Evolutionary conservation across 2,113 vertebrate genomes (phyloP), one percentile per base, ranked within the genome.

Genomic region (Gulo gulo): DNA sequence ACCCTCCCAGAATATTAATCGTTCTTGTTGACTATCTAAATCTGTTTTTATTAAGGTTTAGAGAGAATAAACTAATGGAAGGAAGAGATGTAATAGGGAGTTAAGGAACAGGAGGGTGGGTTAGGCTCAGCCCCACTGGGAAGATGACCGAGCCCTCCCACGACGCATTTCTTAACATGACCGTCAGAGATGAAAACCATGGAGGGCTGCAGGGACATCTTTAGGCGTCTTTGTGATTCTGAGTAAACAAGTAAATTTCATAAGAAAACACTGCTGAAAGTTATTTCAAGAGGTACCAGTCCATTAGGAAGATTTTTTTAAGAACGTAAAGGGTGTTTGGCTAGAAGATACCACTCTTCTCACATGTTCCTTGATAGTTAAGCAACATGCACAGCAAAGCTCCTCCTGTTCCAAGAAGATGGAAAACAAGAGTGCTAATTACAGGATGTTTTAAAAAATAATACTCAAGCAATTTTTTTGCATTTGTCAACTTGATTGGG

Each of bases 401-500:
- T 63, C 78, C 36, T 67, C 36, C 69, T 82, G 16, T 63, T 97
- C 71, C 83, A 85, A 59, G 50, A 97, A 93, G 84, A 69, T 18
- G 55, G 65, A 95, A 97, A 96, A 94, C 93, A 98, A 98, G 78
- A 94, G 52, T 9, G 31, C 50, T 94, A 95, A 95, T 94, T 97
- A 92, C 61, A 39, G n/a, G 65, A 88, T 59, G 39, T 88, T 97
- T 96, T 52, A 74, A 97, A 85, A 96, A 88, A 95, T 93, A 94
- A 97, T 89, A 74, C 55, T 95, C 34, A 31, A 91, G 88, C 80
- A 93, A 88, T 95, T 96, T 92, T 96, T 92, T 97, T 97, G 78
- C 92, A 96, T 92, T 96, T 96, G 94, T 95, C 92, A 97, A 94
- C 80, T 96, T 97, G 74, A 97, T 96, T 97, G 92, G 65, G 96